Evolutionary conservation across 2,888 invertebrate genomes (phyloP).

Genomic region (Drosophila anomalata): DNA sequence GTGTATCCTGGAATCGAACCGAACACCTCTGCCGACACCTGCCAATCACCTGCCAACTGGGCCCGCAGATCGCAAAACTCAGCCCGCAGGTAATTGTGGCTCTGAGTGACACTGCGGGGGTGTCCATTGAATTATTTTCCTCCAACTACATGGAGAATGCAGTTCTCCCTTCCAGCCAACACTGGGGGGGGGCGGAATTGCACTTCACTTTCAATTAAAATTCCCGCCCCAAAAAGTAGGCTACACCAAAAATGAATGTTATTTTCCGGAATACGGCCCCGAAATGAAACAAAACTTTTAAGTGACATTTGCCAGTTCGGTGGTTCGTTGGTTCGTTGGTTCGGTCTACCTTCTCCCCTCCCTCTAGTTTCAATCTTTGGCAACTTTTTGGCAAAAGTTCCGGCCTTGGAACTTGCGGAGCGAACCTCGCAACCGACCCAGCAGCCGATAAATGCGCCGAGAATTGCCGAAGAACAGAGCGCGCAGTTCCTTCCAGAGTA

Average conservation of each 20-base stretch:
- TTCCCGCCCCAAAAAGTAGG: not conserved
- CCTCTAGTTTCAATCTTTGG: constrained; percentile 9
- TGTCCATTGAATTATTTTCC: constrained; percentile 17
- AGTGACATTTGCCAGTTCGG: constrained; percentile 26
- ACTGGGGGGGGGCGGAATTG: no score
- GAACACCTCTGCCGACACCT: not conserved
- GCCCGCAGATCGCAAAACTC: no score
- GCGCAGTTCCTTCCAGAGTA: not conserved
- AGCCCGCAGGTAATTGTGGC: constrained; percentile 1
- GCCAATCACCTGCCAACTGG: constrained; percentile 13
- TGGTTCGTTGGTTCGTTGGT: not conserved
- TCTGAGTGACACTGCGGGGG: constrained; percentile 13
- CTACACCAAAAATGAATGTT: not conserved
- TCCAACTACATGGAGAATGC: constrained; percentile 10
- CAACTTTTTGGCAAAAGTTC: constrained; percentile 28
- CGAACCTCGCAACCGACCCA: constrained; percentile 19
- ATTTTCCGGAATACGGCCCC: not conserved
- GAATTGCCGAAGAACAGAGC: constrained; percentile 2
- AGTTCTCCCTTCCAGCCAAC: not conserved
- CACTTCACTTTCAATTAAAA: constrained; percentile 14
- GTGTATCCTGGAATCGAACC: not conserved
- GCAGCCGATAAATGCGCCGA: constrained; percentile 22
- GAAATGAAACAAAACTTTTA: constrained; percentile 12
- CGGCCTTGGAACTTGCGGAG: constrained; percentile 35
- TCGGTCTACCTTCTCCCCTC: not conserved